Conservation (phyloP, 2,797 vertebrate genomes). For the Acanthurus leucopareius region DNA sequence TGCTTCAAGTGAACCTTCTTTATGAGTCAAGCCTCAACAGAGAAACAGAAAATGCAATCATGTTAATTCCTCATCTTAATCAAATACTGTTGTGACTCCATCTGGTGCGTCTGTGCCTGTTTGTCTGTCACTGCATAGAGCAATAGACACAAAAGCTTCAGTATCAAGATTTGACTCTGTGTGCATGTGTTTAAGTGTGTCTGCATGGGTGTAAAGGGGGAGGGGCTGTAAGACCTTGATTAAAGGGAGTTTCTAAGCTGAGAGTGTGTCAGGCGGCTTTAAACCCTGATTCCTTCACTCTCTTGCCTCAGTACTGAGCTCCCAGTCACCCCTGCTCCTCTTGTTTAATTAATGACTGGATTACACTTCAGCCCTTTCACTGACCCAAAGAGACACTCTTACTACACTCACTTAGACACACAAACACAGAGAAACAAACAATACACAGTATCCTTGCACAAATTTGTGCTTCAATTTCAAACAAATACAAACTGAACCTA, state of each 20-base stretch:
- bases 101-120: constrained; percentile 59
- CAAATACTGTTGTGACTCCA: constrained; percentile 69
- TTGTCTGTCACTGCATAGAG: constrained; percentile 45
- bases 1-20: constrained; percentile 48
- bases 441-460: background rate
- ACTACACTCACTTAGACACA: constrained; percentile 12
- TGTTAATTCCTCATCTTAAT: constrained; percentile 73
- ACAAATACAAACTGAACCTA: background rate
- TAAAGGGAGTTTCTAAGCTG: constrained; percentile 76
- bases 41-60: constrained; percentile 62
- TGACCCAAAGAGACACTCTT: constrained; percentile 58
- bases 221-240: constrained; percentile 66
- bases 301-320: constrained; percentile 45
- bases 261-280: constrained; percentile 65
- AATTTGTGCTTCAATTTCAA: background rate
- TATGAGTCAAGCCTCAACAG: constrained; percentile 42
- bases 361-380: constrained; percentile 63
- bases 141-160: constrained; percentile 47
- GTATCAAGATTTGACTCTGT: constrained; percentile 11
- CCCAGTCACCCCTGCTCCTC: constrained; percentile 40
- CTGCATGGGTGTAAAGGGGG: background rate
- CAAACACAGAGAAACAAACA: constrained; percentile 24
- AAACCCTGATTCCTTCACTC: constrained; percentile 67
- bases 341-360: constrained; percentile 79
- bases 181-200: too few relatives aligned